Evolutionary conservation across 2,888 invertebrate species (phyloP), one percentile per base, ranked within the genome.

Genomic region (Ophion ellenae): DNA sequence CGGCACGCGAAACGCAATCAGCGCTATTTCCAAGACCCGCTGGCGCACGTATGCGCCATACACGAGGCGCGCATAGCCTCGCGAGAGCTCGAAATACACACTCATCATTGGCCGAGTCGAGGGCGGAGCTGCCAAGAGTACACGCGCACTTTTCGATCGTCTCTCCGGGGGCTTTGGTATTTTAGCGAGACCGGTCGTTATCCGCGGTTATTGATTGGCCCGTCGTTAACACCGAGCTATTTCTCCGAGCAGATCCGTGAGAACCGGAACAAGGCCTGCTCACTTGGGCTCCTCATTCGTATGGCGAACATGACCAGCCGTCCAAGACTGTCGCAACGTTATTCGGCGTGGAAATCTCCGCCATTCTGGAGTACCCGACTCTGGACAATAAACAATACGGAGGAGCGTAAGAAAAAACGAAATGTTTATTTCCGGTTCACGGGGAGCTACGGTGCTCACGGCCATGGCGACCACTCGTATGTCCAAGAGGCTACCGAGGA

Each of bases 201-300:
- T 91, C 91, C 90, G 81, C 85, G 87, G 91, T 93, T 93, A 93
- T 92, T 92, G 93, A 93, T 93, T 92, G 92, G 90, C 88, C 89
- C 91, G 91, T 91, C 91, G 92, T 92, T 92, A 92, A 89, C 88
- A 88, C 83, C 85, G 86, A 71, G 89, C 88, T 91, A 90, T 89
- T 91, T 91, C 90, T 89, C 91, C 64, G 67, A 63, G 87, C 63
- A 81, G 88, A 89, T 91, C 59, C 36, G 91, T 91, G 92, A 91
- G 92, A 92, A 92, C 90, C 91, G 91, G 91, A 92, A 92, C 91
- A 69, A 63, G 59, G 59, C 81, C 67, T 20, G 47, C 32, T 74
- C 5, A 53, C 17, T 53, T 14, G 14, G 53, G 3, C 4, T 53
- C 53, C 17, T 14, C 14, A 1, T 17, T 14, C 53, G 17, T 40